Percentiles rank a stretch among this genome's conserved stretches.
Conservation (phyloP, 2,797 vertebrate genomes). For the Simalia tracyae region DNA sequence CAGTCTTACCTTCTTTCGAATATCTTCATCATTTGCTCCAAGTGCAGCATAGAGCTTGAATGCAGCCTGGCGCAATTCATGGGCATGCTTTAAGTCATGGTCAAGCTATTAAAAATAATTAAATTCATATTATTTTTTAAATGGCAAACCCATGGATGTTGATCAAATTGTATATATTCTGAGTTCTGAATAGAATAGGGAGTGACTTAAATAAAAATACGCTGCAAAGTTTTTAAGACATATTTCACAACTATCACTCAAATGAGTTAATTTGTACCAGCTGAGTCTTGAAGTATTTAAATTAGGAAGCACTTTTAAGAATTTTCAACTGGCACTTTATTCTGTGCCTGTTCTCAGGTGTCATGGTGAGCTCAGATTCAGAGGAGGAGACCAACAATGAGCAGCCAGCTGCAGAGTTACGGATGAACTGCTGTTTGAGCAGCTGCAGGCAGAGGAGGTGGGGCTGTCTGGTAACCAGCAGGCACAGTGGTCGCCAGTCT, state of each 20-base stretch:
- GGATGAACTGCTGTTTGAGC: not conserved
- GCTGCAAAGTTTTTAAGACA: not conserved
- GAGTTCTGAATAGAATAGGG: not conserved
- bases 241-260: not conserved
- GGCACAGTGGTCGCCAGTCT: not conserved
- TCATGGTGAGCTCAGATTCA: not conserved
- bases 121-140: conserved; percentile 4
- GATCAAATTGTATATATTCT: not conserved
- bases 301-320: not conserved
- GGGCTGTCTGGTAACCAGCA: not conserved
- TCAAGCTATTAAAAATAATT: conserved; percentile 81
- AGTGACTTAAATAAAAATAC: not conserved
- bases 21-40: conserved; percentile 98
- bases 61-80: conserved; percentile 96
- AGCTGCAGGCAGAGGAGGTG: not conserved
- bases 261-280: not conserved
- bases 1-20: conserved; percentile 92
- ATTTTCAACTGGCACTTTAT: not conserved
- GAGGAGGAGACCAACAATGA: not conserved
- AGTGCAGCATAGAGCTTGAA: conserved; percentile 98
- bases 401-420: not conserved
- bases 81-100: conserved; percentile 97
- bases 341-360: not conserved
- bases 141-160: not conserved
- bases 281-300: not conserved